Percentiles rank a stretch among this genome's conserved stretches.
These are phyloP conservation scores for Mesaphorura yosii DNA, from an alignment of 1,140 invertebrate species.

Conservation along the genomic window DNA sequence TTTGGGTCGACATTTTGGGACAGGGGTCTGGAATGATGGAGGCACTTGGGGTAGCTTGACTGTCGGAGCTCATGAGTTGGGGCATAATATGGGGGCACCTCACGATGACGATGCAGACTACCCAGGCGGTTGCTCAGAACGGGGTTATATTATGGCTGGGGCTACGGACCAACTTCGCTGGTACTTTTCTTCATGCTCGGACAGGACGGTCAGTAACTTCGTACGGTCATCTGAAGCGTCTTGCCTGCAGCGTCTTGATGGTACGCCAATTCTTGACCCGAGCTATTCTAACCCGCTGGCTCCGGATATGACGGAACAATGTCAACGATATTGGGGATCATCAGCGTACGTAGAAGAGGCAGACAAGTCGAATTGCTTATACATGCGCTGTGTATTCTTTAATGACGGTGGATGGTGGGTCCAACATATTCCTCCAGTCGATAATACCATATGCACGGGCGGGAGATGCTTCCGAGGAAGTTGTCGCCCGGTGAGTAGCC, in stretches of 20 bases:
- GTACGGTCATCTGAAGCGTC: slow-evolving; percentile 2
- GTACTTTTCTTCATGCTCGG: slow-evolving; percentile 14
- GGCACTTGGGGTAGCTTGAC: slow-evolving; percentile 15
- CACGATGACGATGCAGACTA: slow-evolving; percentile 15
- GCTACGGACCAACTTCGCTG: slow-evolving; percentile 7
- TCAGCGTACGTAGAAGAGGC: background rate
- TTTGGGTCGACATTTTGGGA: background rate
- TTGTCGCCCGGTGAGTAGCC: slow-evolving; percentile 1
- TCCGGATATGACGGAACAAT: slow-evolving; percentile 9
- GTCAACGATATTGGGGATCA: background rate
- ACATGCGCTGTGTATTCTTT: background rate
- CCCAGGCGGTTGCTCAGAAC: background rate
- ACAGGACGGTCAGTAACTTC: slow-evolving; percentile 7
- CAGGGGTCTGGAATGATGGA: slow-evolving; percentile 9
- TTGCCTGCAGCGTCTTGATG: slow-evolving; percentile 1
- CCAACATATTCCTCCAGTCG: background rate
- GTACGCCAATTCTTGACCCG: background rate
- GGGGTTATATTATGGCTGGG: slow-evolving; percentile 15
- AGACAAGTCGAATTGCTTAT: background rate
- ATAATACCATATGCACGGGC: background rate
- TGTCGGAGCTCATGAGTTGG: slow-evolving; percentile 19
- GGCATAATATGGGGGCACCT: slow-evolving; percentile 14
- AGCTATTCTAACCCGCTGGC: background rate
- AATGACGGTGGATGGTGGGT: background rate
- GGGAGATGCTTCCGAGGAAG: slow-evolving; percentile 8